These are phyloP conservation scores for Girardinichthys multiradiatus DNA, from an alignment of 2,113 vertebrate genomes.

Conservation along the genomic window DNA sequence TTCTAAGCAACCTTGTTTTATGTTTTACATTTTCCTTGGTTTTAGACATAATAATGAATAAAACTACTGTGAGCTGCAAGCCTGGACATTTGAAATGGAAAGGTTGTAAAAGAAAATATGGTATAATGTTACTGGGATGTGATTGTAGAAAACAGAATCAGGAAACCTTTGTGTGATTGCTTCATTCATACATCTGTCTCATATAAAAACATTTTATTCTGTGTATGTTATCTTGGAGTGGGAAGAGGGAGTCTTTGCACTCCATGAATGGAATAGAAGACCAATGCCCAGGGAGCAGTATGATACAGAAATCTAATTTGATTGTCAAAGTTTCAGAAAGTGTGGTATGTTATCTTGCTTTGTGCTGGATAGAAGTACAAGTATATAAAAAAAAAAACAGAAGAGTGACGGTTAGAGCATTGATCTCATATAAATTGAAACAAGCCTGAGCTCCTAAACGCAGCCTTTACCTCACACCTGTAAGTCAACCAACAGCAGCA, in stretches of 20 bases:
- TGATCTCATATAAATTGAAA: slow-evolving; percentile 52
- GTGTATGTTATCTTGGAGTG: slow-evolving; percentile 44
- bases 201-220: slow-evolving; percentile 46
- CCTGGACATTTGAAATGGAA: not conserved
- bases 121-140: not conserved
- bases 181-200: slow-evolving; percentile 41
- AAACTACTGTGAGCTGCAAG: not conserved
- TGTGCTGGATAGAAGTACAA: slow-evolving; percentile 25
- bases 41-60: not conserved
- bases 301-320: slow-evolving; percentile 60
- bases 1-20: not conserved
- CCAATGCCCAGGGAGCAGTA: slow-evolving; percentile 15
- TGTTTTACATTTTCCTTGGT: too few species aligned
- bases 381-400: not conserved
- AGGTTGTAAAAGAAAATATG: not conserved
- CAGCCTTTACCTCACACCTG: slow-evolving; percentile 22
- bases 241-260: slow-evolving; percentile 27
- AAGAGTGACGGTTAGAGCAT: slow-evolving; percentile 23
- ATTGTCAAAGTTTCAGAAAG: slow-evolving; percentile 49
- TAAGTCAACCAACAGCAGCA: not conserved
- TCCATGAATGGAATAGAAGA: slow-evolving; percentile 61
- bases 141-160: slow-evolving; percentile 17
- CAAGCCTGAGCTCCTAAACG: slow-evolving; percentile 17
- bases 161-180: slow-evolving; percentile 4
- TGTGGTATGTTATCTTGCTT: slow-evolving; percentile 66